Evolutionary conservation across 2,888 invertebrate genomes (phyloP).

Genomic region (Temnothorax rugatulus): DNA sequence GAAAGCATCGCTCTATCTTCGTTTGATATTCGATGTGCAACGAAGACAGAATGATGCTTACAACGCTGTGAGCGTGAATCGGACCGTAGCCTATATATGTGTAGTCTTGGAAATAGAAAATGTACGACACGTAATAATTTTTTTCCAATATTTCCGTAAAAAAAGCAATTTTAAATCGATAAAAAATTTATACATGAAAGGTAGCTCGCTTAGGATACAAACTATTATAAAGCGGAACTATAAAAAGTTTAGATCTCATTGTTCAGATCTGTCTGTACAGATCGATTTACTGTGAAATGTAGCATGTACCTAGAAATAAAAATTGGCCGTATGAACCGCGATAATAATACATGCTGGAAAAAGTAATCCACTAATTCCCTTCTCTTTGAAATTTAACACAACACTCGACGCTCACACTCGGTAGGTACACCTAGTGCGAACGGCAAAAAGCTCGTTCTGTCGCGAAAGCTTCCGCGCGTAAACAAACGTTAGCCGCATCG

Average conservation of each 20-base stretch:
- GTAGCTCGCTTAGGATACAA: neutral
- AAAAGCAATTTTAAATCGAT: neutral
- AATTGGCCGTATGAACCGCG: neutral
- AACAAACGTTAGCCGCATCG: constrained; percentile 62
- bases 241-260: neutral
- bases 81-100: too few relatives aligned
- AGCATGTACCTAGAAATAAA: neutral
- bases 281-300: neutral
- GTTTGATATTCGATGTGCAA: too few relatives aligned
- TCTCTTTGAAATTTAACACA: constrained; percentile 34
- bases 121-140: neutral
- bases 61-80: too few relatives aligned
- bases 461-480: constrained; percentile 59
- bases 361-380: constrained; percentile 33
- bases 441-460: constrained; percentile 48
- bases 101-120: too few relatives aligned
- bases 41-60: neutral
- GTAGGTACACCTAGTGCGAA: constrained; percentile 17
- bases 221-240: neutral
- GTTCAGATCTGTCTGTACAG: neutral
- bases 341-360: constrained; percentile 6
- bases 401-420: constrained; percentile 16
- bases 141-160: neutral
- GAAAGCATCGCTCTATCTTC: too few relatives aligned
- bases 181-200: neutral